phyloP scores from a whole-genome alignment of 23 tunicate species.

The Ascidia mentula region DNA sequence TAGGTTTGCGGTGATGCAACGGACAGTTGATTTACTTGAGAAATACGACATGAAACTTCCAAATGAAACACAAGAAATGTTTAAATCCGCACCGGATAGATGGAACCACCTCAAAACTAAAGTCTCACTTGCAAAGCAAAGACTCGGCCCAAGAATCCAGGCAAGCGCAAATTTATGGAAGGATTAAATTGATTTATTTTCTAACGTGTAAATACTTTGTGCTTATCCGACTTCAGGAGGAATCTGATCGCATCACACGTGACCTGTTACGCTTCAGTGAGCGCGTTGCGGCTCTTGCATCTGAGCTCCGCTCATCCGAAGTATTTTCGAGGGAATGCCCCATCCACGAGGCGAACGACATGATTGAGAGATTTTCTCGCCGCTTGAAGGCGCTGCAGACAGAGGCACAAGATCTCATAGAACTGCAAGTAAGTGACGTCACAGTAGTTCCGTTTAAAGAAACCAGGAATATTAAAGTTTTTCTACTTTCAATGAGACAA shows the following conservation, averaged over 20 bases:
- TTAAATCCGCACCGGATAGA: conserved; percentile 86
- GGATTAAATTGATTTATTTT: no score
- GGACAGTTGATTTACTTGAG: conserved; percentile 80
- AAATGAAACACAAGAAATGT: conserved; percentile 79
- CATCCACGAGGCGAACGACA: conserved; percentile 48
- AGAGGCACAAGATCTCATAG: conserved; percentile 91
- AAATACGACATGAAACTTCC: conserved; percentile 87
- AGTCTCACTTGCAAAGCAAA: conserved; percentile 92
- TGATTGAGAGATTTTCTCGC: conserved; percentile 57
- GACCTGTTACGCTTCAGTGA: conserved; percentile 92
- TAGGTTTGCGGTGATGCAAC: conserved; percentile 88
- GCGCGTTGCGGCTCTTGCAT: conserved; percentile 49
- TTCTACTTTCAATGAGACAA: no score
- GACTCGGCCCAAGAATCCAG: conserved; percentile 92
- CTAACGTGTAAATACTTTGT: not conserved
- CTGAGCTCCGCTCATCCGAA: conserved; percentile 76
- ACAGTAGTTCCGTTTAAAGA: no score
- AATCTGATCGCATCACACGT: conserved; percentile 83
- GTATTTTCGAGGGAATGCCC: conserved; percentile 87
- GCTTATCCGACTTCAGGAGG: conserved; percentile 57
- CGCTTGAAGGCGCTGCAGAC: conserved; percentile 57
- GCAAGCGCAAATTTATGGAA: no score
- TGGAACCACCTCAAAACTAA: conserved; percentile 95
- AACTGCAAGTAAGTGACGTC: conserved; percentile 55
- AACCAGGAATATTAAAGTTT: no score